Percentiles rank a stretch among this genome's conserved stretches.
Evolutionary conservation across 2,888 invertebrate genomes (phyloP).

Genomic region (Molorchus minor): DNA sequence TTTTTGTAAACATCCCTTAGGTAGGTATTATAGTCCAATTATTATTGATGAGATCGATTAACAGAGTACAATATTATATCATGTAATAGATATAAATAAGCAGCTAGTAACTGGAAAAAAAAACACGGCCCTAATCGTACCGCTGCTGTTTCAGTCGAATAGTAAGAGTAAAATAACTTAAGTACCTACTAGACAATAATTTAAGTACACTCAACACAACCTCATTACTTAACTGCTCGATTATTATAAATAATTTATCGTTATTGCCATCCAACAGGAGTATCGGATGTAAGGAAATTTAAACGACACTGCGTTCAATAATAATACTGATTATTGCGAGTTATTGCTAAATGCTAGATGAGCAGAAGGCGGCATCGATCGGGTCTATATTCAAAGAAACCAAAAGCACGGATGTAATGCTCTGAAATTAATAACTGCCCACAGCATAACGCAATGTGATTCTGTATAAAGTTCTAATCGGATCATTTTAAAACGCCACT

Average conservation of each 20-base stretch:
- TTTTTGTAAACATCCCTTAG: slow-evolving; percentile 38
- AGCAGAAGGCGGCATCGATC: slow-evolving; percentile 49
- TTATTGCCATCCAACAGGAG: slow-evolving; percentile 52
- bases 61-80: slow-evolving; percentile 46
- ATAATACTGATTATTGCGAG: slow-evolving; percentile 67
- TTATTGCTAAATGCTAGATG: slow-evolving; percentile 65
- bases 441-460: slow-evolving; percentile 51
- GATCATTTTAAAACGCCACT: slow-evolving; percentile 58
- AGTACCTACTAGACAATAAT: slow-evolving; percentile 65
- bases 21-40: slow-evolving; percentile 32
- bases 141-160: slow-evolving; percentile 57
- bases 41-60: slow-evolving; percentile 51
- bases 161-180: slow-evolving; percentile 56
- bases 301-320: slow-evolving; percentile 31
- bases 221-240: slow-evolving; percentile 38
- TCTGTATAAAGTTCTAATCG: slow-evolving; percentile 38
- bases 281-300: slow-evolving; percentile 42
- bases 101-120: slow-evolving; percentile 42
- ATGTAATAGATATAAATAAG: slow-evolving; percentile 47
- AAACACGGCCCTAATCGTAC: slow-evolving; percentile 42
- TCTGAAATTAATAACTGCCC: slow-evolving; percentile 67
- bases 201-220: slow-evolving; percentile 54
- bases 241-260: slow-evolving; percentile 40
- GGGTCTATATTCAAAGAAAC: slow-evolving; percentile 46
- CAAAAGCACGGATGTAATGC: slow-evolving; percentile 65